These are phyloP conservation scores for Gymnoscelis rufifasciata DNA, from an alignment of 2,888 invertebrate genomes.

Conservation along the genomic window DNA sequence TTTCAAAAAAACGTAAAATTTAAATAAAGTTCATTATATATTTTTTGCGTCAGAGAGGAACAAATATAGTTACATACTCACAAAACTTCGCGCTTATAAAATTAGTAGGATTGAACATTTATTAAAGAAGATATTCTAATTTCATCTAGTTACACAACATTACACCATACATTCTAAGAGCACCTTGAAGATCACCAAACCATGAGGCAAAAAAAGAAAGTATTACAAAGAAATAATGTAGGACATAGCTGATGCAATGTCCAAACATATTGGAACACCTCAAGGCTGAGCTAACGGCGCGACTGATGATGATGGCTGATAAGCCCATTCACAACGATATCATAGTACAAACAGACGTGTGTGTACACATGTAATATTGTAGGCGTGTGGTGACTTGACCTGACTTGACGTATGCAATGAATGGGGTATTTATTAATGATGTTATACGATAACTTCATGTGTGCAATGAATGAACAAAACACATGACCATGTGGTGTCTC, in stretches of 20 bases:
- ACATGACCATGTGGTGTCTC: no score
- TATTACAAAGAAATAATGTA: conserved; percentile 8
- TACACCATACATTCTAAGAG: background rate
- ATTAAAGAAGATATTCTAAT: no score
- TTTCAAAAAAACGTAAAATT: no score
- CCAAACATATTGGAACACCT: conserved; percentile 11
- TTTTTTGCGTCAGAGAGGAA: no score
- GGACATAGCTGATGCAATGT: conserved; percentile 20
- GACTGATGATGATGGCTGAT: conserved; percentile 15
- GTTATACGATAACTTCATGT: no score
- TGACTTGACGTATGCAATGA: no score
- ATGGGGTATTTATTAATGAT: no score
- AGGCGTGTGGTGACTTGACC: background rate
- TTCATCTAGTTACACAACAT: conserved; percentile 13
- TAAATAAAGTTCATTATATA: no score
- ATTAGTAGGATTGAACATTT: no score
- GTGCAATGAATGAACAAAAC: no score
- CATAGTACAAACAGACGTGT: conserved; percentile 6
- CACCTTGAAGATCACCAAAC: background rate
- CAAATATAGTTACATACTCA: no score
- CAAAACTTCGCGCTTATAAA: no score
- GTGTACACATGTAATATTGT: background rate
- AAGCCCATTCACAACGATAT: conserved; percentile 18
- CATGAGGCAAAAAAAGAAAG: conserved; percentile 11
- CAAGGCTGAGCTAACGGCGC: conserved; percentile 10